phyloP scores from a whole-genome alignment of 2,113 vertebrate species.

The Sialia sialis region DNA sequence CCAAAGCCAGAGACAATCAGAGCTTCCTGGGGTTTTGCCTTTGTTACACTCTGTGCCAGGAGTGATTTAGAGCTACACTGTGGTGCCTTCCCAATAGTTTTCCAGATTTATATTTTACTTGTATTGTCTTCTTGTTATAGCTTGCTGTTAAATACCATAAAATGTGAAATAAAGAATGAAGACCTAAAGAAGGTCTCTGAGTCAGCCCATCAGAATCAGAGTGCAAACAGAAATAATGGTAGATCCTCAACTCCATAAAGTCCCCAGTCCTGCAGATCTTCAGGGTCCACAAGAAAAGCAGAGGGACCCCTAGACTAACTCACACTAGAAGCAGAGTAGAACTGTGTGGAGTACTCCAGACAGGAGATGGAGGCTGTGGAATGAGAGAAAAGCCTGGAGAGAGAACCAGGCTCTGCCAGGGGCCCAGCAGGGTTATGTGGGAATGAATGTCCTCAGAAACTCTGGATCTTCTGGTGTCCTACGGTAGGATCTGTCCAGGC shows the following conservation, averaged over 20 bases:
- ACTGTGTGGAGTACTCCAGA: neutral
- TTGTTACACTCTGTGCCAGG: neutral
- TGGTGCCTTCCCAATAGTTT: neutral
- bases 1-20: neutral
- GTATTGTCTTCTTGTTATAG: neutral
- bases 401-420: neutral
- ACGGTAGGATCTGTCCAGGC: neutral
- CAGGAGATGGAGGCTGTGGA: neutral
- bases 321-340: neutral
- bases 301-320: neutral
- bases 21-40: neutral
- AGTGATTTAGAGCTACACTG: neutral
- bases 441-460: neutral
- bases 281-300: neutral
- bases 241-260: neutral
- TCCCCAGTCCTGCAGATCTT: neutral
- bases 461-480: neutral
- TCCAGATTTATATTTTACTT: neutral
- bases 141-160: neutral
- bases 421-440: neutral
- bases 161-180: neutral
- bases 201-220: neutral
- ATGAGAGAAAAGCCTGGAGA: neutral
- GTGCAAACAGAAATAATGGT: neutral
- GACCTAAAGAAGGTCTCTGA: neutral